Conservation (phyloP, 2,888 invertebrate species). For the Leucozona laternaria region DNA sequence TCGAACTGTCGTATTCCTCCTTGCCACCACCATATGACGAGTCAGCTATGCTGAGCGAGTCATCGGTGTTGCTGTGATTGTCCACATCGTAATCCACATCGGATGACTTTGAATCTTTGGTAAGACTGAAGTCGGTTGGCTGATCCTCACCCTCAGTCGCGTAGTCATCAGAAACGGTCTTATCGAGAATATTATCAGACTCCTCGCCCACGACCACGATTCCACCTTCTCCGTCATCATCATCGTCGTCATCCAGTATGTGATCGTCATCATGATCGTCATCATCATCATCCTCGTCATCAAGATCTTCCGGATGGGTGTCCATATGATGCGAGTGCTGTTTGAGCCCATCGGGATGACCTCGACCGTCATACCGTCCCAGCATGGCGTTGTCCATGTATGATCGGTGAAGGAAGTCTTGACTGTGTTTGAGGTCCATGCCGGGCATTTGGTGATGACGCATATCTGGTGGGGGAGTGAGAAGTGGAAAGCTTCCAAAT, state of each 20-base stretch:
- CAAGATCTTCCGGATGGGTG: conserved; percentile 79
- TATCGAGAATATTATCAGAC: conserved; percentile 86
- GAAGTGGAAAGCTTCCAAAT: conserved; percentile 91
- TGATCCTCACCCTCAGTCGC: conserved; percentile 82
- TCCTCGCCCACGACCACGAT: conserved; percentile 92
- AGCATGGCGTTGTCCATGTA: conserved; percentile 84
- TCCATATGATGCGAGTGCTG: conserved; percentile 59
- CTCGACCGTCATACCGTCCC: conserved; percentile 84
- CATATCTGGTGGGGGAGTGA: conserved; percentile 86
- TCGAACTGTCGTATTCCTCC: conserved; percentile 80
- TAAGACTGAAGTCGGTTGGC: conserved; percentile 87
- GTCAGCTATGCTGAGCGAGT: conserved; percentile 85
- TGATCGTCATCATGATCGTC: conserved; percentile 82
- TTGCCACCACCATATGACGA: conserved; percentile 83
- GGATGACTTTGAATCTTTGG: conserved; percentile 83
- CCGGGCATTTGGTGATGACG: conserved; percentile 83
- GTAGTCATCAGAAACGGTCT: conserved; percentile 82
- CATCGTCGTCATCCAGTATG: conserved; percentile 82
- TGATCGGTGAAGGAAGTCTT: conserved; percentile 85
- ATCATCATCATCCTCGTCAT: conserved; percentile 81
- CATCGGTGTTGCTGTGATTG: conserved; percentile 85
- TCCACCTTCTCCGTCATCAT: conserved; percentile 85
- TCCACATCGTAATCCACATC: conserved; percentile 73
- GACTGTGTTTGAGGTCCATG: conserved; percentile 87
- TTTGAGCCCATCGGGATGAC: conserved; percentile 44